These are phyloP conservation scores for Diuraphis noxia DNA, from an alignment of 1,140 invertebrate genomes.

Conservation along the genomic window DNA sequence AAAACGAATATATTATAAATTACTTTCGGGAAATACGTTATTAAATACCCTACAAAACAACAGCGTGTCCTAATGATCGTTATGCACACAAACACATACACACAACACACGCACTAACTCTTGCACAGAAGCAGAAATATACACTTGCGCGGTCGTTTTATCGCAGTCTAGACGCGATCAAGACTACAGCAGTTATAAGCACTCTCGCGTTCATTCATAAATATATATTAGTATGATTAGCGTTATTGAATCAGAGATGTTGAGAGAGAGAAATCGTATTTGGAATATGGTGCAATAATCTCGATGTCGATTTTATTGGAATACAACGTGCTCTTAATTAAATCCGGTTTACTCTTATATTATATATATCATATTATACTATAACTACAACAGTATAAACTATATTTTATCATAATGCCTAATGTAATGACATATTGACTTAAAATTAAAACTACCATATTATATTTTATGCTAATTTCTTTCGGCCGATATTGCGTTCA, in stretches of 20 bases:
- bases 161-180: conserved; percentile 30
- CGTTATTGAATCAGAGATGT: not conserved
- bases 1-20: conserved; percentile 41
- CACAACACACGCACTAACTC: too few relatives aligned
- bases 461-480: not conserved
- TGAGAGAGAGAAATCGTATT: not conserved
- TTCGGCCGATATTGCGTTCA: not conserved
- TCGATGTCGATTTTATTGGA: not conserved
- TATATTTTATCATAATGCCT: not conserved
- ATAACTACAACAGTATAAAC: not conserved
- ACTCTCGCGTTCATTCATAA: not conserved
- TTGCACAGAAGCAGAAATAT: not conserved
- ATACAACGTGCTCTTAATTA: not conserved
- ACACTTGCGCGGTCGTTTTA: not conserved
- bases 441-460: not conserved
- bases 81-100: not conserved
- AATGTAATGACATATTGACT: not conserved
- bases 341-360: too few relatives aligned
- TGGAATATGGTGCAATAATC: not conserved
- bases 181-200: not conserved
- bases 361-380: too few relatives aligned
- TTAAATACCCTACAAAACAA: conserved; percentile 13
- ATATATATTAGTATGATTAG: not conserved
- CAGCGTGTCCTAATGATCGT: conserved; percentile 15
- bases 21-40: conserved; percentile 40